Base-by-base conservation (phyloP, 2,888 invertebrate genomes). In the Uloborus plumipes region DNA sequence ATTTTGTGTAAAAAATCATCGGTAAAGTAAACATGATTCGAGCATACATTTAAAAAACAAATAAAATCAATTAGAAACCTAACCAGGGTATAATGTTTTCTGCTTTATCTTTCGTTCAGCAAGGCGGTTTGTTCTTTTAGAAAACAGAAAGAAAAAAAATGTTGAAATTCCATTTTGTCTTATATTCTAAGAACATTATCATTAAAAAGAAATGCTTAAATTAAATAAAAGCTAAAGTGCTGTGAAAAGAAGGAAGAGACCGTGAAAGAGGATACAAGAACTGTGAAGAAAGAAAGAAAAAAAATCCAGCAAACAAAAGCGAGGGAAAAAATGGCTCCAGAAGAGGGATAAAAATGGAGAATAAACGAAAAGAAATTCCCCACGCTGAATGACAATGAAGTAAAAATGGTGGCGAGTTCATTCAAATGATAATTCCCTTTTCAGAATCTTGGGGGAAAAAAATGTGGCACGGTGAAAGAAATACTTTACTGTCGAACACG, bases 401-500 rank as follows among this genome's bases (percentile, higher is more conserved):
- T 71, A 77, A 77, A 77, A 77, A 77, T 77, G 77, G 77, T 77
- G 31, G 70, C 77, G 47, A 65, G 77, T 77, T 77, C 77, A 77
- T 77, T 77, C 77, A 77, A 71, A 77, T 77, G 77, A 71, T 77
- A 77, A 77, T 77, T 62, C 77, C 65, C 65, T 71, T 66, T 62
- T 64, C 50, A 22, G 9, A 55, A 26, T 47, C 62, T 49, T 47
- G 49, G 22, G n/a, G n/a, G n/a, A n/a, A 58, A 65, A 70, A 71
- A 77, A 70, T 77, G 77, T 55, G 64, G 64, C 77, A 77, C 65
- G 47, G 55, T 51, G 65, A 6, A 61, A 39, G 39, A 39, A 39
- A 39, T 39, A 39, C 39, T 39, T 11, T 39, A 39, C 39, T 39
- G 9, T 39, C 39, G 39, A 77, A 77, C 70, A 58, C 70, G 64